phyloP scores from a whole-genome alignment of 2,888 invertebrate species.

The Drymonia ruficornis region DNA sequence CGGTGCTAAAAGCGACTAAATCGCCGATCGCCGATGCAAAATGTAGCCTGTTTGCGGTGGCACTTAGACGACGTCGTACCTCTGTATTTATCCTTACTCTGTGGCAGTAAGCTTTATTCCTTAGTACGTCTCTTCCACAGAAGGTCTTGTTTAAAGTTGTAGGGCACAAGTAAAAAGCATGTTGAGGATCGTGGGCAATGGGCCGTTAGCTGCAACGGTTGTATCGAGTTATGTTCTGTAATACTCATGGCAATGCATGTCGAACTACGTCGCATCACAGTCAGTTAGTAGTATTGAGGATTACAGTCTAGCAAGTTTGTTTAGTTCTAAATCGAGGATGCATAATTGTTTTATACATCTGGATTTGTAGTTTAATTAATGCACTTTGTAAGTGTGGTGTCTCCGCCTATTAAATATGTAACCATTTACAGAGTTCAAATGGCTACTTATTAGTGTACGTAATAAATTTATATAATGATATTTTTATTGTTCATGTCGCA shows the following conservation, averaged over 20 bases:
- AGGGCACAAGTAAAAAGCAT: constrained; percentile 32
- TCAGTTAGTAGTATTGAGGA: constrained; percentile 58
- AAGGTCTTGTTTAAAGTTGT: constrained; percentile 32
- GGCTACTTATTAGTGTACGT: constrained; percentile 81
- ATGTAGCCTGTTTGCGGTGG: no score
- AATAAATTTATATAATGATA: constrained; percentile 72
- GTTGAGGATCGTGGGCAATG: constrained; percentile 43
- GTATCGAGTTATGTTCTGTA: constrained; percentile 54
- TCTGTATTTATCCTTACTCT: no score
- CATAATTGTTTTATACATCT: constrained; percentile 81
- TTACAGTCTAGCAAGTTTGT: constrained; percentile 66
- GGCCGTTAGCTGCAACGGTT: constrained; percentile 38
- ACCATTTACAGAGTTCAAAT: constrained; percentile 77
- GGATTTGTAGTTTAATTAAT: constrained; percentile 81
- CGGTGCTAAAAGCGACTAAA: no score
- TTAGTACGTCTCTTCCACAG: constrained; percentile 53
- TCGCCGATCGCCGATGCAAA: no score
- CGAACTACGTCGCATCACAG: constrained; percentile 76
- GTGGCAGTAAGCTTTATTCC: constrained; percentile 4
- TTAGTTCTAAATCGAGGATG: constrained; percentile 77
- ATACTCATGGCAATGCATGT: constrained; percentile 70
- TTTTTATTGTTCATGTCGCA: constrained; percentile 69
- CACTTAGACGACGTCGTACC: no score
- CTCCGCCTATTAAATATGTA: constrained; percentile 84
- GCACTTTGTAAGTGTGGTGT: constrained; percentile 82